Evolutionary conservation across 1,140 invertebrate species (phyloP), one percentile per base, ranked within the genome.

Genomic region (Zaprionus tsacasi): DNA sequence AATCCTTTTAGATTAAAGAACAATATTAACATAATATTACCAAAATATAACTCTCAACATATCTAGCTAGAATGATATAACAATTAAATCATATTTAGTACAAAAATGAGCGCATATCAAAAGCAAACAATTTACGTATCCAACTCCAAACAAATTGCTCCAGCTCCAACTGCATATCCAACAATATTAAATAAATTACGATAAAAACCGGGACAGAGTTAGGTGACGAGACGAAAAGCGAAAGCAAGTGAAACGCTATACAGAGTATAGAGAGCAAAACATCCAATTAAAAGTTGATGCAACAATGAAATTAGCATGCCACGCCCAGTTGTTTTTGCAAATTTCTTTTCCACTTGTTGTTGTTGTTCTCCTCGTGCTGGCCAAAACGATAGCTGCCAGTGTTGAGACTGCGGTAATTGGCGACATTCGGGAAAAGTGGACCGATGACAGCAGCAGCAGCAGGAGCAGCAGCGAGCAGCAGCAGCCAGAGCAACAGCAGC

Each of bases 371-470:
- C 40, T 70, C 25, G 50, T 57, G 40, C 63, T 35, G 35, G 48
- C 27, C 48, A 30, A 52, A 38, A 35, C 70, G 12, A 54, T 15
- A 52, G 69, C 56, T 63, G 61, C 52, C 60, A 65, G 57, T 52
- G 67, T 64, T 54, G 81, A 86, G 45, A 90, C 56, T 69, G 86
- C 77, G 60, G 88, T 91, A 69, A 78, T 91, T 70, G 88, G 88
- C 43, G 88, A 91, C 64, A 91, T 91, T 33, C 55, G 40, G 10
- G 71, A 78, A 11, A 74, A 81, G 38, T 81, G 71, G 70, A 36
- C 33, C n/a, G 66, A 35, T 33, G 71, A 69, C 17, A 36, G 60
- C 27, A 70, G 21, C 17, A 70, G 6, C 43, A 60, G 33, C 30
- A 64, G n/a, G n/a, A n/a, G 25, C 10, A 38, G 25, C 11, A 52